A percentile compares a stretch with the other conserved stretches of the same genome.
These are phyloP conservation scores for Elmis aenea DNA, from an alignment of 2,888 invertebrate species.

Conservation along the genomic window DNA sequence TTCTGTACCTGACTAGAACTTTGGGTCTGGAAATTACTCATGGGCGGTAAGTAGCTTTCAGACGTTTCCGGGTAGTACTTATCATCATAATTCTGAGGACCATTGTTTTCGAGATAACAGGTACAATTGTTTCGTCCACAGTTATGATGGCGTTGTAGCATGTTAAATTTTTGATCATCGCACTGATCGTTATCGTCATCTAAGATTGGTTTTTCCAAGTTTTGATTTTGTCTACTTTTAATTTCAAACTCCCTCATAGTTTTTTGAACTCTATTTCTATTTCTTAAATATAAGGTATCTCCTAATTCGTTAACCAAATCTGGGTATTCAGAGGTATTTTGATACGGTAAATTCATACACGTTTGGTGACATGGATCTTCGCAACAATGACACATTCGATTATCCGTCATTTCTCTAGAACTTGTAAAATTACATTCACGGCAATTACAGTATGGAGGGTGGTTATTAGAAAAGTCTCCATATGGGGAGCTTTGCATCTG, in stretches of 20 bases:
- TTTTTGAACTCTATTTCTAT: conserved; percentile 38
- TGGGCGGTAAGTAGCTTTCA: not conserved
- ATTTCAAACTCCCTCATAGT: conserved; percentile 42
- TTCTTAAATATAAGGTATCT: conserved; percentile 39
- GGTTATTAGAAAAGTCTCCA: not conserved
- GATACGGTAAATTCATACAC: conserved; percentile 40
- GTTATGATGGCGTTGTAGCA: not conserved
- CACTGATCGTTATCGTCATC: conserved; percentile 22
- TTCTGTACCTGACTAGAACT: conserved; percentile 26
- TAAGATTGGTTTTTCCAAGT: conserved; percentile 36
- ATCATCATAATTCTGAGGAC: too few species aligned
- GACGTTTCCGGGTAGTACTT: not conserved
- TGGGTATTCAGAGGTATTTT: conserved; percentile 40
- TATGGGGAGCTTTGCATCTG: not conserved
- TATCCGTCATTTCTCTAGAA: not conserved
- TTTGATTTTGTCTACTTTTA: conserved; percentile 38
- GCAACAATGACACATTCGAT: not conserved
- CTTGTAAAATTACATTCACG: not conserved
- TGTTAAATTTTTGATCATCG: conserved; percentile 1
- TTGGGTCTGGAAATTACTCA: conserved; percentile 5
- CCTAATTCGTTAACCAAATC: conserved; percentile 42
- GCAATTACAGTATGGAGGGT: not conserved
- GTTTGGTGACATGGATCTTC: too few species aligned
- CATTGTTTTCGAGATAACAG: not conserved
- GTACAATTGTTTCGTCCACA: not conserved